phyloP scores from a whole-genome alignment of 53 echinoderm and acorn worm species.

The Luidia sarsii region DNA sequence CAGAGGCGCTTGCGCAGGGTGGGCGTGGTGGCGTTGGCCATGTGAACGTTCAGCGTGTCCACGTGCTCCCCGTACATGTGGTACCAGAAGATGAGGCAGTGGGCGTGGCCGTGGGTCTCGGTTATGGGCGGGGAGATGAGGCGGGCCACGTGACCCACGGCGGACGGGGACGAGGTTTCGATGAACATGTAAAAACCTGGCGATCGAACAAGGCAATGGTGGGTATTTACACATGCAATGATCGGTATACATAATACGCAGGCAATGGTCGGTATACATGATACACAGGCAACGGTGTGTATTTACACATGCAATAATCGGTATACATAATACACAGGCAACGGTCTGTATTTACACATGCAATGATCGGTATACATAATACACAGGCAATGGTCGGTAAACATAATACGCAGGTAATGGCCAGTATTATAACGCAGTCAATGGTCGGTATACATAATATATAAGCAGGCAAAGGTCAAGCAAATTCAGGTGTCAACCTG shows the following conservation, averaged over 20 bases:
- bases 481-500: too few relatives aligned
- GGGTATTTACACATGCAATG: neutral
- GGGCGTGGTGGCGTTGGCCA: conserved; percentile 54
- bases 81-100: conserved; percentile 83
- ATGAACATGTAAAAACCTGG: conserved; percentile 82
- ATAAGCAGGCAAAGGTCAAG: too few relatives aligned
- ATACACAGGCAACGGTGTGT: too few relatives aligned
- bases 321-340: too few relatives aligned
- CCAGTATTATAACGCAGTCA: too few relatives aligned
- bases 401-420: too few relatives aligned
- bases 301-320: too few relatives aligned
- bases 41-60: conserved; percentile 68
- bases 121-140: conserved; percentile 64
- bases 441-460: too few relatives aligned
- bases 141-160: conserved; percentile 59
- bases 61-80: conserved; percentile 77
- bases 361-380: too few relatives aligned
- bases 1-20: conserved; percentile 59
- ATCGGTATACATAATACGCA: too few relatives aligned
- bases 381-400: too few relatives aligned
- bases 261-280: neutral
- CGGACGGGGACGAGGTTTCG: conserved; percentile 46
- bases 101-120: conserved; percentile 52
- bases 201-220: neutral
- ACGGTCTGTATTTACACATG: too few relatives aligned